These are phyloP conservation scores for Phrynocephalus forsythii DNA, from an alignment of 2,797 vertebrate species.

Conservation along the genomic window DNA sequence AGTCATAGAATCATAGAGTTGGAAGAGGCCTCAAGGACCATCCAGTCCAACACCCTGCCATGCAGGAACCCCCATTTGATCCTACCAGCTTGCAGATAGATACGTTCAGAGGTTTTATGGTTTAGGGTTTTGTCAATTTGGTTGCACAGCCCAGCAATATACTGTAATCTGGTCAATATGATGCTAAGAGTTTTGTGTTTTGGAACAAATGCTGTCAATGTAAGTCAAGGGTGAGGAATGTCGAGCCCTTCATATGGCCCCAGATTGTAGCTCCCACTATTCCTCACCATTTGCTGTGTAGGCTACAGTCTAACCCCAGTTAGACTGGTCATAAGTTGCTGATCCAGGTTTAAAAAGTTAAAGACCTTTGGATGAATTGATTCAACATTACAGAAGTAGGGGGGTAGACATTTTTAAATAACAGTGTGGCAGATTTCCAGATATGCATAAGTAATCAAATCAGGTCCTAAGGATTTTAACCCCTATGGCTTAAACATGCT, in stretches of 20 bases:
- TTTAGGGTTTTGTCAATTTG: too few relatives aligned
- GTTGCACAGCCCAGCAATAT: too few relatives aligned
- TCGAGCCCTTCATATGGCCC: background rate
- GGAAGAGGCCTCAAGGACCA: too few relatives aligned
- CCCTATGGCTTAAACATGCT: background rate
- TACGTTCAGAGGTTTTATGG: too few relatives aligned
- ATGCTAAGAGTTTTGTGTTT: background rate
- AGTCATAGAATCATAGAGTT: too few relatives aligned
- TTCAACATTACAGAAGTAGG: background rate
- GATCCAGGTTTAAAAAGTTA: too few relatives aligned
- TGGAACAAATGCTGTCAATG: background rate
- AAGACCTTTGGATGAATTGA: background rate
- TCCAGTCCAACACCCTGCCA: too few relatives aligned
- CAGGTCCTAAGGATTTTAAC: background rate
- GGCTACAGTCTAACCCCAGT: background rate
- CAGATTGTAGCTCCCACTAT: background rate
- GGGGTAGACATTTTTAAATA: background rate
- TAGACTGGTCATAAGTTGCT: background rate
- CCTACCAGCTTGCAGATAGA: too few relatives aligned
- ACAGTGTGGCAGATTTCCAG: background rate
- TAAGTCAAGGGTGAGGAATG: background rate
- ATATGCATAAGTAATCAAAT: background rate
- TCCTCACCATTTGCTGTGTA: background rate
- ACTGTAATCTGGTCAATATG: background rate
- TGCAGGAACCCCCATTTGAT: too few relatives aligned